These are phyloP conservation scores for Schizaphis graminum DNA, from an alignment of 2,888 invertebrate species.

Conservation along the genomic window DNA sequence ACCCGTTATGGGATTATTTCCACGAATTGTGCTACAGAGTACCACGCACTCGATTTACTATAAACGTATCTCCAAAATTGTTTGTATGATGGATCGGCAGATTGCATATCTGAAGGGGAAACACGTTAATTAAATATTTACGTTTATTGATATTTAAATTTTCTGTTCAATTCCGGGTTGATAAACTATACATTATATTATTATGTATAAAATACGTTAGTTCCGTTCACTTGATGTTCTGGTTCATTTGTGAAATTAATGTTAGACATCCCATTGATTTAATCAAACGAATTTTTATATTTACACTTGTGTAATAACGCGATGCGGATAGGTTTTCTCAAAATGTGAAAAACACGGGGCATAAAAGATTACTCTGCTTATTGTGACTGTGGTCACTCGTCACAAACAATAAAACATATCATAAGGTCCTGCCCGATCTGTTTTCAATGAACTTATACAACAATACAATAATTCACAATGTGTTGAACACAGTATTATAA, in stretches of 20 bases:
- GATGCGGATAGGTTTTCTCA: background rate
- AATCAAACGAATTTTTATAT: background rate
- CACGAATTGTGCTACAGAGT: background rate
- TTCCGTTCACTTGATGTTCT: background rate
- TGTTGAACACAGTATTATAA: too few relatives aligned
- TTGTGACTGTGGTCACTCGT: too few relatives aligned
- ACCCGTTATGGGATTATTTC: background rate
- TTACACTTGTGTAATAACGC: background rate
- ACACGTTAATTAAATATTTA: background rate
- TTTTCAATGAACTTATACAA: too few relatives aligned
- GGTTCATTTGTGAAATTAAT: background rate
- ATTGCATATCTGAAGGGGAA: background rate
- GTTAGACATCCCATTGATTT: background rate
- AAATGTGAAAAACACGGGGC: background rate
- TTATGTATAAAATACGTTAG: background rate
- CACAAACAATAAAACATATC: too few relatives aligned
- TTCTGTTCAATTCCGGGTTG: background rate
- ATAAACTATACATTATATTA: background rate
- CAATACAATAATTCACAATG: too few relatives aligned
- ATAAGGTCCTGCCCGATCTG: too few relatives aligned
- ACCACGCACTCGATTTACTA: background rate
- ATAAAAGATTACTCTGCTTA: too few relatives aligned
- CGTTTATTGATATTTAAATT: background rate
- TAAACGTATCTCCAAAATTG: background rate
- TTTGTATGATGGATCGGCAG: background rate